Evolutionary conservation across 2,888 invertebrate genomes (phyloP), one percentile per base, ranked within the genome.

Genomic region (Lepidocyrtinus sp.): DNA sequence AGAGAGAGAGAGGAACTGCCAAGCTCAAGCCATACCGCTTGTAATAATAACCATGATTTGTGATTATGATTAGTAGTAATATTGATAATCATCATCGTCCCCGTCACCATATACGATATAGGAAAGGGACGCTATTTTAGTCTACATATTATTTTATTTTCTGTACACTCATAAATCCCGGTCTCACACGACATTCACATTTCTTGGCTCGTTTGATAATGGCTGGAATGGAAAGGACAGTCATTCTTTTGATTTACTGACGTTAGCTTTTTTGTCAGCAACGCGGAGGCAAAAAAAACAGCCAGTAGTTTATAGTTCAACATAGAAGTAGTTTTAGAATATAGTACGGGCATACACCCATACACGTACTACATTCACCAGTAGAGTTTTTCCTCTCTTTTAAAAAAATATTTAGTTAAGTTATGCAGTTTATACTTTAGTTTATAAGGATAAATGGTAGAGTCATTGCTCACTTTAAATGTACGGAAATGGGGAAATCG

Each of bases 141-240:
- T 50, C 50, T 15, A 74, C 74, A 80, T 80, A 80, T 80, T 80
- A 75, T 75, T 50, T 50, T 75, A 75, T 75, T 80, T 75, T 75
- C 50, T 80, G 72, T 80, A 71, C 75, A 75, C 75, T 70, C 75
- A 75, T 80, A 75, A 75, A 80, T 75, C 75, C 75, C 75, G 63
- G 26, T 62, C 75, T 75, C 71, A 75, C 78, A 78, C 80, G 74
- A 75, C 80, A 80, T 80, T 71, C 80, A 80, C 80, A 80, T 80
- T 80, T 80, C 80, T 80, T 80, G 80, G 80, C 80, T 80, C 75
- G 80, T 75, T 80, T 80, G 80, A 80, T 80, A 80, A 80, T 80
- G 80, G 80, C 80, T 80, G 80, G 80, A 80, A 69, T 76, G 75
- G 70, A 78, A 64, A 75, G 80, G 80, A 80, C 80, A 80, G 80